These are phyloP conservation scores for Platysteira castanea DNA, from an alignment of 2,113 vertebrate genomes.

Conservation along the genomic window DNA sequence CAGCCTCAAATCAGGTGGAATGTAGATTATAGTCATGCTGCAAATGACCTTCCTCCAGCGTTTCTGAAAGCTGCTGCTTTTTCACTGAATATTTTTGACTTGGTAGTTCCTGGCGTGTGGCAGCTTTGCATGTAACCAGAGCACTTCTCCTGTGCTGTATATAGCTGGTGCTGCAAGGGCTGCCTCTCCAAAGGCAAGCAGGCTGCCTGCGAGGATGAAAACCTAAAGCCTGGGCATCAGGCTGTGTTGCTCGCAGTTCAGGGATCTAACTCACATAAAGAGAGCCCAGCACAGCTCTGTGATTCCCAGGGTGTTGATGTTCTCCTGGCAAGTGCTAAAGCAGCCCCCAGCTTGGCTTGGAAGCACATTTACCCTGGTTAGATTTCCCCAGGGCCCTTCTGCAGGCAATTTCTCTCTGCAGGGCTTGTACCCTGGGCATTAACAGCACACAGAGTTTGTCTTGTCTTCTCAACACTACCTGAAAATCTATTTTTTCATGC, in stretches of 20 bases:
- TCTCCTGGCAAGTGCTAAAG: neutral
- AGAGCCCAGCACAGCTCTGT: neutral
- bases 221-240: rapidly evolving
- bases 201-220: neutral
- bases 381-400: neutral
- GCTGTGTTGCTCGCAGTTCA: rapidly evolving
- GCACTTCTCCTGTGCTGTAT: neutral
- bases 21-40: neutral
- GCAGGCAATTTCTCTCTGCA: neutral
- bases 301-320: neutral
- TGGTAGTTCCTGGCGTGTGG: neutral
- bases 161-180: neutral
- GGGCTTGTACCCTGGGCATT: neutral
- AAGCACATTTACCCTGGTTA: neutral
- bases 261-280: neutral
- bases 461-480: neutral
- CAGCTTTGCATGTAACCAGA: neutral
- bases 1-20: neutral
- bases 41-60: neutral
- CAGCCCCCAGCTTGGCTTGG: neutral
- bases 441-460: neutral
- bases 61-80: neutral
- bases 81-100: neutral
- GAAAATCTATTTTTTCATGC: neutral
- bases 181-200: neutral